Percentiles rank a stretch among this genome's conserved stretches.
phyloP scores from a whole-genome alignment of 1,140 invertebrate species.

The Heliconius congener region DNA sequence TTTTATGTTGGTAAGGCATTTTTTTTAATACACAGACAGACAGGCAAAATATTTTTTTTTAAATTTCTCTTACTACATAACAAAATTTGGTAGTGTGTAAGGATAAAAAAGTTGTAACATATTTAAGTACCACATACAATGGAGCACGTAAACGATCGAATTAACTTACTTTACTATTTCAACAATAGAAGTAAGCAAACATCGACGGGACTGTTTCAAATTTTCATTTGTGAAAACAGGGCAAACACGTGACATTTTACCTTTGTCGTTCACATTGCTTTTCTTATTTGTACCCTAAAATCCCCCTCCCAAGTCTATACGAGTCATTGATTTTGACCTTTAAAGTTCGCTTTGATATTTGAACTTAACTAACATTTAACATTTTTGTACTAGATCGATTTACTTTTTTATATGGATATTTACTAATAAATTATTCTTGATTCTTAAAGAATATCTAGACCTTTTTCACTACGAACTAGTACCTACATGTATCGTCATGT shows the following conservation, averaged over 20 bases:
- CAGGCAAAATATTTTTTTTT: too few species aligned
- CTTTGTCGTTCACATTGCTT: conserved; percentile 29
- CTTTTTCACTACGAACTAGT: too few species aligned
- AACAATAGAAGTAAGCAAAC: conserved; percentile 27
- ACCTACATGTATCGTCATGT: too few species aligned
- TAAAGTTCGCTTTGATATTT: conserved; percentile 76
- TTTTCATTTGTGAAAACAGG: conserved; percentile 22
- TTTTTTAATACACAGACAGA: too few species aligned
- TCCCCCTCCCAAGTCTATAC: conserved; percentile 31
- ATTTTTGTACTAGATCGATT: neutral
- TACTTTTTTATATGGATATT: neutral
- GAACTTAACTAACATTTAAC: conserved; percentile 8
- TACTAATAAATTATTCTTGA: too few species aligned
- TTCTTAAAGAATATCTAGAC: too few species aligned
- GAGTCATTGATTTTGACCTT: conserved; percentile 65
- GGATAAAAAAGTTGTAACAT: conserved; percentile 49
- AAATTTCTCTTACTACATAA: too few species aligned
- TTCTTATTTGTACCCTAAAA: conserved; percentile 28
- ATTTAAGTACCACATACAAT: conserved; percentile 66
- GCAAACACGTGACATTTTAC: conserved; percentile 41
- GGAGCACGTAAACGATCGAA: conserved; percentile 53
- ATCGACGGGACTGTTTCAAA: conserved; percentile 18
- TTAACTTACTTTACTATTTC: conserved; percentile 30
- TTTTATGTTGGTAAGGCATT: too few species aligned
- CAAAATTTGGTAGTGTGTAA: too few species aligned